These are phyloP conservation scores for Eulithis testata DNA, from an alignment of 2,888 invertebrate species.

Conservation along the genomic window DNA sequence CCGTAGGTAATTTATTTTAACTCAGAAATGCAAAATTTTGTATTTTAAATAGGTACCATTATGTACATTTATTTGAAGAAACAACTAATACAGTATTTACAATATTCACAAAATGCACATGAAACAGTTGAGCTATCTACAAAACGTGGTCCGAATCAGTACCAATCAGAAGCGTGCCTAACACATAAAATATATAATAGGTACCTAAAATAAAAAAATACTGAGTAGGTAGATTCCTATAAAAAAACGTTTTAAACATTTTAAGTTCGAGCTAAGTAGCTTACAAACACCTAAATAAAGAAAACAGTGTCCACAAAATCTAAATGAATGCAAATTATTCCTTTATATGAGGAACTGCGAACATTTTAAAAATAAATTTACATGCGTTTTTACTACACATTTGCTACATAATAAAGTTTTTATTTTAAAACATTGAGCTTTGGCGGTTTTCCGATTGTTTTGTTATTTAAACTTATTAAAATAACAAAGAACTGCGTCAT, in stretches of 20 bases:
- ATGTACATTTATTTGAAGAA: too few relatives aligned
- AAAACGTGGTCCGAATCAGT: too few relatives aligned
- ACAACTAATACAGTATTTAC: too few relatives aligned
- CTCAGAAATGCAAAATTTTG: too few relatives aligned
- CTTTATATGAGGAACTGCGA: conserved; percentile 20
- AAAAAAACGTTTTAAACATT: not conserved
- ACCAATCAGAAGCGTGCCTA: too few relatives aligned
- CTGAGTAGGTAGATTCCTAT: too few relatives aligned
- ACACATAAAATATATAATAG: too few relatives aligned
- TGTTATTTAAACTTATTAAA: conserved; percentile 2
- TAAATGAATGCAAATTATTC: conserved; percentile 43
- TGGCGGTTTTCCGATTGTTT: not conserved
- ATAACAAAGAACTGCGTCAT: conserved; percentile 10
- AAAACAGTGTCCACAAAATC: conserved; percentile 45
- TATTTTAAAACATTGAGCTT: conserved; percentile 17
- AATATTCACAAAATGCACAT: too few relatives aligned
- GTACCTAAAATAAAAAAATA: too few relatives aligned
- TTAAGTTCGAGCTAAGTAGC: conserved; percentile 44
- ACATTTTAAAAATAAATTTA: conserved; percentile 1
- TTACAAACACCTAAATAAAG: conserved; percentile 50
- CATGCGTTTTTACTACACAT: conserved; percentile 7
- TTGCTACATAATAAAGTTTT: conserved; percentile 3
- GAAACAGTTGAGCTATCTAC: too few relatives aligned
- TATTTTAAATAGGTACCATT: too few relatives aligned
- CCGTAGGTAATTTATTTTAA: too few relatives aligned